Percentiles rank a stretch among this genome's conserved stretches.
phyloP scores from a whole-genome alignment of 2,797 vertebrate genomes.

The Spinus pinus region DNA sequence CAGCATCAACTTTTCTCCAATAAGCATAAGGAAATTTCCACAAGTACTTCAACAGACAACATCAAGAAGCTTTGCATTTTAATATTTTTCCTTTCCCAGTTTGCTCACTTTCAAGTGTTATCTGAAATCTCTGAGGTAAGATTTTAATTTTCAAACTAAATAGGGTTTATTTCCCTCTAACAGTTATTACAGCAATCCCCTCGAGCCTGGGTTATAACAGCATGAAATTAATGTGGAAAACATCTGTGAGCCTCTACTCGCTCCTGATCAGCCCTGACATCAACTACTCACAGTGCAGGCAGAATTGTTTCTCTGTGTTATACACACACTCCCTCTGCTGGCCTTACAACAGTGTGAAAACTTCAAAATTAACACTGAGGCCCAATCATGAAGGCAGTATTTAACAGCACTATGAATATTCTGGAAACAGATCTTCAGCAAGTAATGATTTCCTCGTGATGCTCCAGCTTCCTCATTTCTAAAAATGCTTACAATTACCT shows the following conservation, averaged over 20 bases:
- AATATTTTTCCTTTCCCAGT: not conserved
- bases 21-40: not conserved
- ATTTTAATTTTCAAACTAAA: constrained; percentile 30
- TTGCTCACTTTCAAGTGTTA: not conserved
- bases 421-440: not conserved
- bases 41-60: not conserved
- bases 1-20: not conserved
- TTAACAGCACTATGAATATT: not conserved
- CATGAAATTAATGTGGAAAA: constrained; percentile 24
- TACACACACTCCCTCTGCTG: constrained; percentile 30
- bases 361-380: not conserved
- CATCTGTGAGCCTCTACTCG: not conserved
- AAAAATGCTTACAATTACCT: not conserved
- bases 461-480: not conserved
- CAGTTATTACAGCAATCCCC: not conserved
- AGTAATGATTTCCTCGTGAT: not conserved
- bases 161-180: not conserved
- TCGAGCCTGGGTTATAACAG: not conserved
- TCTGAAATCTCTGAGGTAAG: not conserved
- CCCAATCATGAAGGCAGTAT: not conserved
- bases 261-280: not conserved
- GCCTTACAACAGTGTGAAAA: not conserved
- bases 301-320: not conserved
- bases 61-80: not conserved
- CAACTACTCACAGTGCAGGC: not conserved